Base-by-base conservation (phyloP, 2,113 vertebrate species). In the Pteronura brasiliensis region DNA sequence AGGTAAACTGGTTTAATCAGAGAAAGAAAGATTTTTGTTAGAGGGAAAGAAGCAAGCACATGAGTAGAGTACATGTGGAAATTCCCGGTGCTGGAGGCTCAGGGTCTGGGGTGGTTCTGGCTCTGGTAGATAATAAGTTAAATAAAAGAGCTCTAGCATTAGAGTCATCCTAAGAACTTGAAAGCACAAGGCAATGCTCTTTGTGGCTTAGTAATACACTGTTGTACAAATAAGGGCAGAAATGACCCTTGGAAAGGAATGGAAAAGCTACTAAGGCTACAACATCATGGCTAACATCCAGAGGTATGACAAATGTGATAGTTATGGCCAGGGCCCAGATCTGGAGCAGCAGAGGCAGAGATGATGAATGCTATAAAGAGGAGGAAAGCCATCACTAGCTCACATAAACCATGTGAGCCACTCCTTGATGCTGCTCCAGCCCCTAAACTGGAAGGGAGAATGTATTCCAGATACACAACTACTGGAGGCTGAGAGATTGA, bases 161-260 rank as follows among this genome's bases (percentile, higher is more conserved):
- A 67, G 52, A 95, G 44, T 57, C 59, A 81, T 71, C 17, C 47
- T 77, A 86, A 93, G 63, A 88, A 76, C n/a, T 85, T 77, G 42
- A 93, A 95, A 76, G 34, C 85, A 52, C 9, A 77, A 83, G 31
- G 23, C 55, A 90, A 65, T 92, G 21, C 61, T 97, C 69, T 95
- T 94, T 95, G 87, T 94, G 88, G 21, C 55, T 84, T 92, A 95
- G 88, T 67, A 90, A 94, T 55, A 90, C 25, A 87, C 10, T 95
- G 47, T 67, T 92, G 76, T 84, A 88, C 42, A 96, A 87, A n/a
- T 80, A 90, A 96, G 57, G 65, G 36, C 14, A 91, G 55, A 95
- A 84, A 83, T 44, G 34, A 85, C 55, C 88, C 25, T 61, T 59
- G 36, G 42, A 82, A 83, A 86, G 34, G 55, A 82, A 80, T 84